Conservation (phyloP, 2,888 invertebrate species). For the Rotaria macrura region DNA sequence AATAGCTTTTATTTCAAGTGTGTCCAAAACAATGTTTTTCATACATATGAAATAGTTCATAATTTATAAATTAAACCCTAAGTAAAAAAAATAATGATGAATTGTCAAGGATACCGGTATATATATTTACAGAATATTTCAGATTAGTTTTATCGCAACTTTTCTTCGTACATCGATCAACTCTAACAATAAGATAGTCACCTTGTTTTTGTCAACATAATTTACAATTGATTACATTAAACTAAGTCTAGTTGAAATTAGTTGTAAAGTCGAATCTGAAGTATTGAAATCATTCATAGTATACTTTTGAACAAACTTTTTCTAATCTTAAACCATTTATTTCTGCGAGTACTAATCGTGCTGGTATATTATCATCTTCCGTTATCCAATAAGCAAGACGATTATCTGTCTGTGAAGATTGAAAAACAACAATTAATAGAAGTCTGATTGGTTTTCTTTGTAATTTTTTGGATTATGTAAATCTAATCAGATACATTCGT, state of each 20-base stretch:
- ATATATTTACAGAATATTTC: slow-evolving; percentile 77
- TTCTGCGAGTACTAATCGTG: slow-evolving; percentile 79
- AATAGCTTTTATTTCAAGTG: slow-evolving; percentile 76
- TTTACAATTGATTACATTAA: slow-evolving; percentile 93
- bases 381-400: slow-evolving; percentile 94
- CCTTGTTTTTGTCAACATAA: slow-evolving; percentile 98
- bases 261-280: slow-evolving; percentile 44
- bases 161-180: slow-evolving; percentile 74
- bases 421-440: slow-evolving; percentile 62
- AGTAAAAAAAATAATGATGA: background rate
- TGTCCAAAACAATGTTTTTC: slow-evolving; percentile 95
- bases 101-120: slow-evolving; percentile 39
- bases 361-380: slow-evolving; percentile 81
- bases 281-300: background rate
- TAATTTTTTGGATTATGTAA: slow-evolving; percentile 50
- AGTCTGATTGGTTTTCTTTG: slow-evolving; percentile 84
- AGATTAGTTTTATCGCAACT: slow-evolving; percentile 70
- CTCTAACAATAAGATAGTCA: slow-evolving; percentile 90
- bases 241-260: slow-evolving; percentile 85
- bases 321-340: slow-evolving; percentile 59
- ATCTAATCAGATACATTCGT: slow-evolving; percentile 60
- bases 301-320: slow-evolving; percentile 27
- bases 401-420: slow-evolving; percentile 95
- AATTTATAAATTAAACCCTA: slow-evolving; percentile 84
- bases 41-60: slow-evolving; percentile 95